Evolutionary conservation across 2,888 invertebrate species (phyloP), one percentile per base, ranked within the genome.

Genomic region (Boloria selene): DNA sequence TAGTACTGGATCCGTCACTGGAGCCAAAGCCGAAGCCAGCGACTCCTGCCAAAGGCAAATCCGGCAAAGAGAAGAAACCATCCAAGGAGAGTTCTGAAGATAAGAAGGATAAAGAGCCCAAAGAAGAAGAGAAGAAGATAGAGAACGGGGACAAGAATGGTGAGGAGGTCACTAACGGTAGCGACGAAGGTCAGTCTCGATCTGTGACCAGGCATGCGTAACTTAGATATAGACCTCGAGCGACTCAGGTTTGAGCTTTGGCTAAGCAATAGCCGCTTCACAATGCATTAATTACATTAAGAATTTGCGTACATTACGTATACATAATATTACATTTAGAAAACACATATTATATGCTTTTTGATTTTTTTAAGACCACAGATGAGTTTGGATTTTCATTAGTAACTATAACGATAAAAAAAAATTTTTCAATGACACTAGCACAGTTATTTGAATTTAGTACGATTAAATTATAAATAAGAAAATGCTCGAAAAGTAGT

Each of bases 11-110:
- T 82, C 97, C 97, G 26, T 94, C 95, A 51, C 83, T 96, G 83
- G 96, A 96, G 83, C 96, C 96, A 2, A 96, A 96, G 78, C 96
- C 96, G 38, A 96, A 96, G 83, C 96, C 96, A 47, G 95, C 95
- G 22, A 96, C 96, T 10, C 96, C 96, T 1, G 95, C 95, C 66
- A 96, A 96, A 84, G 94, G 94, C 73, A 96, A 96, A 79, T 89
- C 93, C 67, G 95, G 95, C 76, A 95, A 95, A 77, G 95, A 95
- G 80, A 95, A 95, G 90, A 94, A 95, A 78, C 89, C 90, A 45
- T 87, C 90, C 84, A 91, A 90, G 82, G 94, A 94, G 78, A 94
- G 91, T 80, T 94, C 94, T 73, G 95, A 95, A 74, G 95, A 95
- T 72, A 94, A 94, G 82, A 95, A 95, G 71, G 93, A 93, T 64